phyloP scores from a whole-genome alignment of 2,888 invertebrate species.

The Philopedon plagiatum region DNA sequence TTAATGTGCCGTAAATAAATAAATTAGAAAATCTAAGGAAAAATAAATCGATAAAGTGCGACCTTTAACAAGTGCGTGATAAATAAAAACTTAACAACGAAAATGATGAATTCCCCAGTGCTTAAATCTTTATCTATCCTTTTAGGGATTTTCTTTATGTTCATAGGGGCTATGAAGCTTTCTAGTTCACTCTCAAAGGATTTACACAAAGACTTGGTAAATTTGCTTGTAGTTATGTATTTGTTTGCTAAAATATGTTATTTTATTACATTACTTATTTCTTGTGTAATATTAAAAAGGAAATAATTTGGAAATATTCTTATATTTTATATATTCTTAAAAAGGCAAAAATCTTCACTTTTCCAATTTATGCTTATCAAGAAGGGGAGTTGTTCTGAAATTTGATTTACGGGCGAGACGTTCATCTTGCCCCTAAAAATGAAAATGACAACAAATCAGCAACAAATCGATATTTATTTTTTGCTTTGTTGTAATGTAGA shows the following conservation, averaged over 20 bases:
- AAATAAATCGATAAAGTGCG: background rate
- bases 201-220: slow-evolving; percentile 96
- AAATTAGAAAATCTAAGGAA: slow-evolving; percentile 5
- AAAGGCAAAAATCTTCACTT: no score
- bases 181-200: slow-evolving; percentile 94
- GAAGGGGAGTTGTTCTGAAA: no score
- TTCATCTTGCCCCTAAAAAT: no score
- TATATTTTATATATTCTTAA: no score
- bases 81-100: background rate
- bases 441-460: no score
- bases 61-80: background rate
- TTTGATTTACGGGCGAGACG: no score
- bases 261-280: no score
- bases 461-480: background rate
- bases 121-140: slow-evolving; percentile 92
- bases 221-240: slow-evolving; percentile 63
- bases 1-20: slow-evolving; percentile 25
- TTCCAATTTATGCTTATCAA: no score
- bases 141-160: slow-evolving; percentile 94
- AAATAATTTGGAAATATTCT: no score
- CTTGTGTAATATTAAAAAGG: no score
- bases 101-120: slow-evolving; percentile 80
- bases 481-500: background rate
- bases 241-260: no score
- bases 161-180: slow-evolving; percentile 93